Percentiles rank a stretch among this genome's conserved stretches.
Conservation (phyloP, 2,797 vertebrate species). For the Urophycis tenuis region DNA sequence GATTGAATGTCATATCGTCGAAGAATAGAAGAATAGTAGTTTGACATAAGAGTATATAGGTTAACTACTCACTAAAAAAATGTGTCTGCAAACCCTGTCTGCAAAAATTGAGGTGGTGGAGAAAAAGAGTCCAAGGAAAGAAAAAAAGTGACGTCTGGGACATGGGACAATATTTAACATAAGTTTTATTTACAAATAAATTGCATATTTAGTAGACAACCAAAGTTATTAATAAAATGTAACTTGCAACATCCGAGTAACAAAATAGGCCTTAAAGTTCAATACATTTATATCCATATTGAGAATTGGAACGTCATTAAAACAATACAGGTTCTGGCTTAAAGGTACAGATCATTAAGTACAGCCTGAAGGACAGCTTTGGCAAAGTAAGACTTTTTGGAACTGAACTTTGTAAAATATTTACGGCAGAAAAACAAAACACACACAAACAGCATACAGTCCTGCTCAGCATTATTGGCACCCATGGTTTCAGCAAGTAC, state of each 20-base stretch:
- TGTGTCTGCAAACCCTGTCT: too few relatives aligned
- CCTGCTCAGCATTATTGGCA: too few relatives aligned
- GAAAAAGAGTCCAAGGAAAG: neutral
- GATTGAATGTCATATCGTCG: neutral
- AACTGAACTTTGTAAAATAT: neutral
- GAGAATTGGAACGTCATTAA: slow-evolving; percentile 3
- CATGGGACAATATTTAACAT: neutral
- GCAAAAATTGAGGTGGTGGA: neutral
- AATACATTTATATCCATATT: slow-evolving; percentile 3
- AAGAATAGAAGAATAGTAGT: too few relatives aligned
- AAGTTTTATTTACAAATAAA: neutral
- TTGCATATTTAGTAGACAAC: neutral
- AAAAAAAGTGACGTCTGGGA: neutral
- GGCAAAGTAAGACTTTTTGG: slow-evolving; percentile 7
- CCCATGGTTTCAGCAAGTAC: slow-evolving; percentile 12
- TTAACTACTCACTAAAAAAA: too few relatives aligned
- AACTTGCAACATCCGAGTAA: neutral
- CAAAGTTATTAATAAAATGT: neutral
- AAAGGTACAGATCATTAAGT: slow-evolving; percentile 9
- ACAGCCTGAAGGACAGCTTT: slow-evolving; percentile 2
- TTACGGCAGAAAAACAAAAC: neutral
- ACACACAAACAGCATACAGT: neutral
- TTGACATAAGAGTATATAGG: neutral
- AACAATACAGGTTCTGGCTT: slow-evolving; percentile 13
- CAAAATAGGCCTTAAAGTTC: neutral